Percentiles rank a stretch among this genome's conserved stretches.
Conservation (phyloP, 35 echinoderm and acorn worm genomes). For the Stichopus chloronotus region DNA sequence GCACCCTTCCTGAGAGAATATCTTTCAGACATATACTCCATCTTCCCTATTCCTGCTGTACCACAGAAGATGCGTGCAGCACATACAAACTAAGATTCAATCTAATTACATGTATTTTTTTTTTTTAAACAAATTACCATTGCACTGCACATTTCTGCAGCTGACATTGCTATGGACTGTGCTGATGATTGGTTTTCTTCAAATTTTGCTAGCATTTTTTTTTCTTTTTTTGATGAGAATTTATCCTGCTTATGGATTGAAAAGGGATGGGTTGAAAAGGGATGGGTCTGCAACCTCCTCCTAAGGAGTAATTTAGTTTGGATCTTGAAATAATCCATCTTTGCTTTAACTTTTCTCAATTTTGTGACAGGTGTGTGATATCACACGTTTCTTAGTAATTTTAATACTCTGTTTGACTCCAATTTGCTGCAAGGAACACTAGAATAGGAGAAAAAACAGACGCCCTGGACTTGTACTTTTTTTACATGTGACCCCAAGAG, state of each 20-base stretch:
- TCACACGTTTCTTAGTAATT: not conserved
- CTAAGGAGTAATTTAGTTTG: not conserved
- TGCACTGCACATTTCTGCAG: not conserved
- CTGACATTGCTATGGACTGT: not conserved
- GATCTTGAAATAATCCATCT: not conserved
- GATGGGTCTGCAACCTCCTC: not conserved
- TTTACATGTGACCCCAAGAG: not conserved
- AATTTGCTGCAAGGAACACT: slow-evolving; percentile 9
- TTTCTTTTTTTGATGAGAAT: not conserved
- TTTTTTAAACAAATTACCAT: no score
- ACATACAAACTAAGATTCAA: no score
- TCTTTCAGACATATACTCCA: no score
- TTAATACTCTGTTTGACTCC: slow-evolving; percentile 33
- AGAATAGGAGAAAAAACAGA: not conserved
- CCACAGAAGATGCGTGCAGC: no score
- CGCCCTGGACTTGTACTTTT: not conserved
- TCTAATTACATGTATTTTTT: no score
- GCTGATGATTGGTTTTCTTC: not conserved
- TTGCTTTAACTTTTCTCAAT: not conserved
- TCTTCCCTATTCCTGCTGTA: no score
- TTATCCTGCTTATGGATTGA: not conserved
- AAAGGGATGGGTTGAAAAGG: not conserved
- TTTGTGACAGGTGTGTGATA: slow-evolving; percentile 33
- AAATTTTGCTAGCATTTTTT: not conserved
- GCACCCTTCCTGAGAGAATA: no score